These are phyloP conservation scores for Nemapogon koenigi DNA, from an alignment of 2,888 invertebrate species.

Conservation along the genomic window DNA sequence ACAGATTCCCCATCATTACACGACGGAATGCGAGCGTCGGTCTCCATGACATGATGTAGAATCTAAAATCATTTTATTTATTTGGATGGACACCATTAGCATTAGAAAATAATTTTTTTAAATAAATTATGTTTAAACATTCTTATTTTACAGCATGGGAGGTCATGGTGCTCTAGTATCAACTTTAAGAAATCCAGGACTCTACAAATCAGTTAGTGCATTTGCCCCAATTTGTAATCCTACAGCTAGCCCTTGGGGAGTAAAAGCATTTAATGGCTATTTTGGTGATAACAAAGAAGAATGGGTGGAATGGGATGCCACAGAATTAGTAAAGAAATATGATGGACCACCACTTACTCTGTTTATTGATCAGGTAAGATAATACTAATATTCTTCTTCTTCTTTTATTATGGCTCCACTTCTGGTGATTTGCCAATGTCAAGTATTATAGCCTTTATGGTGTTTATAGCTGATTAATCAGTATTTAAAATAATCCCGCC, in stretches of 20 bases:
- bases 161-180: constrained; percentile 95
- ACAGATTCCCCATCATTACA: too few species aligned
- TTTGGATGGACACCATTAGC: neutral
- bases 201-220: constrained; percentile 88
- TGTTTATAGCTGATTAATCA: too few species aligned
- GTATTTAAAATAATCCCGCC: too few species aligned
- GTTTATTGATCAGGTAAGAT: constrained; percentile 86
- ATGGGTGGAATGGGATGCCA: constrained; percentile 91
- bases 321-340: constrained; percentile 80
- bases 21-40: too few species aligned
- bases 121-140: neutral
- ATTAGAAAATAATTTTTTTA: neutral
- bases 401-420: too few species aligned
- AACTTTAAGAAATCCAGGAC: constrained; percentile 87
- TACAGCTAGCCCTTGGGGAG: constrained; percentile 83
- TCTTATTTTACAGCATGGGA: constrained; percentile 82
- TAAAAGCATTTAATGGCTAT: constrained; percentile 84
- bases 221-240: constrained; percentile 97
- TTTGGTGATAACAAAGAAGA: constrained; percentile 71
- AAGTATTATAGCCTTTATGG: too few species aligned
- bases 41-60: too few species aligned
- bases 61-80: neutral
- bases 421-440: too few species aligned
- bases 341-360: constrained; percentile 83
- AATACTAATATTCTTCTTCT: too few species aligned